Base-by-base conservation (phyloP, 2,797 vertebrate species). In the Acanthurus tractus region DNA sequence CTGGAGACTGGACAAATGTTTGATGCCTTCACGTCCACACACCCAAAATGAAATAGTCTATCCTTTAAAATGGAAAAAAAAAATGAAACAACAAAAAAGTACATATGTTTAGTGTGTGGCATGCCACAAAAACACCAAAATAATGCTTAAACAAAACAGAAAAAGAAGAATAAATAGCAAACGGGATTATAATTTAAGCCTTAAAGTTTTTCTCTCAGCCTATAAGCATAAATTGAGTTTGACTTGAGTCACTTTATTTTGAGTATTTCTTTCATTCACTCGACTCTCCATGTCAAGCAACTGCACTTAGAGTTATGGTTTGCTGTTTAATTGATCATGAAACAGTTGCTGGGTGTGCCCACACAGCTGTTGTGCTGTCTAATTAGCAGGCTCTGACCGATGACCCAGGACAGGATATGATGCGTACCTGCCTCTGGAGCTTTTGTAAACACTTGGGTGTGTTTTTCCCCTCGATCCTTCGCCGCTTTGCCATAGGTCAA, bases 391-490 rank as follows among this genome's bases (percentile, higher is more conserved):
- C 84, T 82, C 62, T 87, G 86, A 92, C 89, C 82, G 82, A 84
- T 88, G 93, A 93, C 93, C 92, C 78, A 54, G 88, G 78, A 90
- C 92, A 94, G 93, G 93, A 94, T 93, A 92, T 94, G 93, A 93
- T 93, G 88, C 78, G 76, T 93, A 89, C 89, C 88, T 92, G 84
- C 89, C 90, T 90, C 85, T 86, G 70, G 76, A 86, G 91, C 90
- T 90, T 92, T 91, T 86, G 82, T 93, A 93, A 94, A 95, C 89
- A 92, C 70, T 88, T 74, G 89, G 79, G 82, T 90, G 78, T 89
- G 82, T 91, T 93, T 92, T 92, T 88, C 90, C 90, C 58, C 82
- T 88, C 83, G 40, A 87, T 88, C 84, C 85, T 89, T 85, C 84
- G 79, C 81, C 85, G 64, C 81, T 84, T 81, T 78, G 82, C 84